A percentile compares a stretch with the other conserved stretches of the same genome.
These are phyloP conservation scores for Cylloceria caligata DNA, from an alignment of 2,888 invertebrate species.

Conservation along the genomic window DNA sequence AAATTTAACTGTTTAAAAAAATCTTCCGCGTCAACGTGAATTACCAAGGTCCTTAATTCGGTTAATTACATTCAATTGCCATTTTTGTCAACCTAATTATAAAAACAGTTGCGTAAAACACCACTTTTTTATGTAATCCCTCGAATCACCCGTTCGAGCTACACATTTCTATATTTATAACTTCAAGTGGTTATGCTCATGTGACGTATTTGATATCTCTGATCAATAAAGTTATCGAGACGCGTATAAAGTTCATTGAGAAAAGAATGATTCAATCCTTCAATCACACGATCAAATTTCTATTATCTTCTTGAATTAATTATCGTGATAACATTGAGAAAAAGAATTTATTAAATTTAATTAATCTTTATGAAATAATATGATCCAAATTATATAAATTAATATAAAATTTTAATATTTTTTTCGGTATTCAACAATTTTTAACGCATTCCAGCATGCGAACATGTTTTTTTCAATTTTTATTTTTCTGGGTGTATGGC, in stretches of 20 bases:
- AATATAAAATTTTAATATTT: no score
- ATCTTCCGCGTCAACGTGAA: no score
- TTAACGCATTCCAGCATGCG: no score
- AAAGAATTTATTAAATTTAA: neutral
- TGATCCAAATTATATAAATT: no score
- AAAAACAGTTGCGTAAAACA: neutral
- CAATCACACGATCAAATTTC: neutral
- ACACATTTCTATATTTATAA: constrained; percentile 1
- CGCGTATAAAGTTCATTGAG: neutral
- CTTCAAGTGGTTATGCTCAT: neutral
- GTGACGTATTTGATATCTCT: no score
- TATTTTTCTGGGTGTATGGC: neutral
- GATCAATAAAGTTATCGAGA: neutral
- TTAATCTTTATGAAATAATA: no score
- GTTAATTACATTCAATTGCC: no score
- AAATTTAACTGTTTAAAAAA: no score
- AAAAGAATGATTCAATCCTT: neutral
- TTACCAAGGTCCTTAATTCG: no score
- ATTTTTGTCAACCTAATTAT: no score
- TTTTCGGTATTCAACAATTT: no score
- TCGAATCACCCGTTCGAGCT: neutral
- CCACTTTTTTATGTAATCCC: neutral
- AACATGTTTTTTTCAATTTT: no score
- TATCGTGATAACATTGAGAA: neutral
- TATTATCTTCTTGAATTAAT: neutral